These are phyloP conservation scores for Stenopsyche tienmushanensis DNA, from an alignment of 1,140 invertebrate species.

Conservation along the genomic window DNA sequence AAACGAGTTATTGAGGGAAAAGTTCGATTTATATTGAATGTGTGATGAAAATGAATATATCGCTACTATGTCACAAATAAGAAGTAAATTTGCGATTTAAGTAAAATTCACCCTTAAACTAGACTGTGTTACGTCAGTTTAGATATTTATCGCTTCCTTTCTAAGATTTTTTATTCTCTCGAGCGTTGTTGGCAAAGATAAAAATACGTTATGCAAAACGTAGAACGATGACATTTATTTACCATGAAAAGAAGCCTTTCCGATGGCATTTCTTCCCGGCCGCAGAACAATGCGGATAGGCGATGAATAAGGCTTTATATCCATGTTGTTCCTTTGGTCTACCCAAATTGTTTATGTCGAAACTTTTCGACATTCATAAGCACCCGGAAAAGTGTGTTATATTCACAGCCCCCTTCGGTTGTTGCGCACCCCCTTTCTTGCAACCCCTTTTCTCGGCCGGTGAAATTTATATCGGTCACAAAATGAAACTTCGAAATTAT, in stretches of 20 bases:
- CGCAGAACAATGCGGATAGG: background rate
- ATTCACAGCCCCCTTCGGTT: background rate
- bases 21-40: too few species aligned
- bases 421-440: background rate
- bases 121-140: too few species aligned
- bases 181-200: too few species aligned
- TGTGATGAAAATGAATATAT: too few species aligned
- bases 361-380: slow-evolving; percentile 1
- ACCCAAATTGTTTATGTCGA: slow-evolving; percentile 3
- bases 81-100: too few species aligned
- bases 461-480: background rate
- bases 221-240: background rate
- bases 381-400: background rate
- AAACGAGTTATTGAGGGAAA: too few species aligned
- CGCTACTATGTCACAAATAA: too few species aligned
- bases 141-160: too few species aligned
- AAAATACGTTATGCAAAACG: too few species aligned
- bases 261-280: background rate
- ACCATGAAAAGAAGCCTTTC: background rate
- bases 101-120: too few species aligned
- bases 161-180: too few species aligned
- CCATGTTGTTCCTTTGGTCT: background rate
- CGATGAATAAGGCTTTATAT: background rate
- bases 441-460: background rate
- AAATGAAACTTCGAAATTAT: background rate